Evolutionary conservation across 2,113 vertebrate species (phyloP).

Genomic region (Chaenocephalus aceratus): DNA sequence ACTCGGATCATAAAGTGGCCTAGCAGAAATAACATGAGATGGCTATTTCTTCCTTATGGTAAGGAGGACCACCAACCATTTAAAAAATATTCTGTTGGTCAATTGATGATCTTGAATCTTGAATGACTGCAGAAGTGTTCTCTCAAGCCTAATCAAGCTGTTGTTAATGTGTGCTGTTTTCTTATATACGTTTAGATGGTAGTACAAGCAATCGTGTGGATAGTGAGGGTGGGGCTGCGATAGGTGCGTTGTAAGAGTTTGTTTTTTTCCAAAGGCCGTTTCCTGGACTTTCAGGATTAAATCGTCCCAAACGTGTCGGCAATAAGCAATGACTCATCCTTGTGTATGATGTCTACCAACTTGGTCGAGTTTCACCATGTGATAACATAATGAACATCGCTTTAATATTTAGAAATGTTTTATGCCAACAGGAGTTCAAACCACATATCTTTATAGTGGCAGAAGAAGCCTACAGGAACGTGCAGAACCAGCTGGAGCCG

Average conservation of each 20-base stretch:
- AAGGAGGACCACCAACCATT: too few species aligned
- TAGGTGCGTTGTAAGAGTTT: not conserved
- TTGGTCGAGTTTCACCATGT: not conserved
- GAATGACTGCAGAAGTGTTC: too few species aligned
- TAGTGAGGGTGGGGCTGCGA: not conserved
- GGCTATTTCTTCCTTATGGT: too few species aligned
- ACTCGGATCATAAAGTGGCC: too few species aligned
- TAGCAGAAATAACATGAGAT: too few species aligned
- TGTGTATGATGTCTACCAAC: not conserved
- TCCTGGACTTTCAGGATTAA: not conserved
- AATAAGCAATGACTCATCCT: not conserved
- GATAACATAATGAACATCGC: not conserved
- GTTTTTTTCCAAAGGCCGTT: not conserved
- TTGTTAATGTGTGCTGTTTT: too few species aligned
- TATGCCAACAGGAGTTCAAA: constrained; percentile 87
- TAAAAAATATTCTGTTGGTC: too few species aligned
- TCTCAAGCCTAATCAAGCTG: too few species aligned
- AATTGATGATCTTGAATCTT: too few species aligned
- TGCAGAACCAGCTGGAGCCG: constrained; percentile 89
- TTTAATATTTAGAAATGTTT: constrained; percentile 24
- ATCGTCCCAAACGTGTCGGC: not conserved
- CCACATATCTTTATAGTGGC: constrained; percentile 96
- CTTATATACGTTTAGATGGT: not conserved
- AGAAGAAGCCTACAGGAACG: constrained; percentile 94
- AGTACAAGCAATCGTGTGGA: not conserved